Conservation (phyloP, 2,888 invertebrate genomes). For the Patella pellucida region DNA sequence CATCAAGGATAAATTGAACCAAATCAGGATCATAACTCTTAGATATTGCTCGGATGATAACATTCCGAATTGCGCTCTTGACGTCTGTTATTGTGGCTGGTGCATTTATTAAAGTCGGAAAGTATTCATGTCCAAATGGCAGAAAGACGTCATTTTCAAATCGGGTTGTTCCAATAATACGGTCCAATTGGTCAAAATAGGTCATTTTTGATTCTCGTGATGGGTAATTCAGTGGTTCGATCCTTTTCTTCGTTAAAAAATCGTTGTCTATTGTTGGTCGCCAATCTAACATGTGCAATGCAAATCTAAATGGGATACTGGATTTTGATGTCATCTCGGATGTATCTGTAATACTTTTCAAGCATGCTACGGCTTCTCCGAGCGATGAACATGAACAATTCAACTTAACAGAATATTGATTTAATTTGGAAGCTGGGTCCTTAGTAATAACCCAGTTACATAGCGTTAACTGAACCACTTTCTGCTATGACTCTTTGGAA, state of each 20-base stretch:
- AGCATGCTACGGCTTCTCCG: background rate
- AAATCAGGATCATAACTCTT: too few species aligned
- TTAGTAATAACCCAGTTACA: too few species aligned
- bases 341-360: background rate
- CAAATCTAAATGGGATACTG: too few species aligned
- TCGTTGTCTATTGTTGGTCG: background rate
- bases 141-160: background rate
- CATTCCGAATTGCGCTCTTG: too few species aligned
- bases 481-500: conserved; percentile 49
- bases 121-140: too few species aligned
- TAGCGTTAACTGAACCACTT: too few species aligned
- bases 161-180: background rate
- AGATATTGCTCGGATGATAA: too few species aligned
- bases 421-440: background rate
- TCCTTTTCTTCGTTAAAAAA: background rate
- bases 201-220: background rate
- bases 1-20: too few species aligned
- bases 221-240: background rate
- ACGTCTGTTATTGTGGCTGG: too few species aligned
- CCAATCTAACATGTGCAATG: background rate
- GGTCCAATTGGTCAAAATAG: background rate
- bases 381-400: background rate
- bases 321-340: too few species aligned
- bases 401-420: background rate
- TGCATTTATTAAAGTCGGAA: too few species aligned